Evolutionary conservation across 1,140 invertebrate species (phyloP).

Genomic region (Brachionus manjavacas): DNA sequence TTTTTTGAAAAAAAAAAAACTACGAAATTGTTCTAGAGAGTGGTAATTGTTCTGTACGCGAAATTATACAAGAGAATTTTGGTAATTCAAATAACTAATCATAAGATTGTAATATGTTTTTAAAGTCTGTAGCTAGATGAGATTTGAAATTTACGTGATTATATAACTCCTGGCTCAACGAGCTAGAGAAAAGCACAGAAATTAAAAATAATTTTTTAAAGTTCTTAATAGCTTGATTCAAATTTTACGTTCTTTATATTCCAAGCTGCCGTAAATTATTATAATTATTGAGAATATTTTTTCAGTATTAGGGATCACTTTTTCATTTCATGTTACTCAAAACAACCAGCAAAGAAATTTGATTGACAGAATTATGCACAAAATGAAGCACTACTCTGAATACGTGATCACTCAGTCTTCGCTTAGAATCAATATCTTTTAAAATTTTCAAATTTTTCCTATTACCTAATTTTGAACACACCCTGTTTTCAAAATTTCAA

Average conservation of each 20-base stretch:
- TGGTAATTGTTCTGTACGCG: not conserved
- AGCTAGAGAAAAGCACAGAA: not conserved
- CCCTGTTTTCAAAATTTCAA: not conserved
- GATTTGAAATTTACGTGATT: not conserved
- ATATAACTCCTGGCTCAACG: not conserved
- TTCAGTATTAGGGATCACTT: not conserved
- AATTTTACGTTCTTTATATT: constrained; percentile 14
- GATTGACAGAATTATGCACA: not conserved
- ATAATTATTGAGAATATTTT: not conserved
- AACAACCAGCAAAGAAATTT: not conserved
- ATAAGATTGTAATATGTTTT: constrained; percentile 26
- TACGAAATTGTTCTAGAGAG: not conserved
- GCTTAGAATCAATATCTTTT: not conserved
- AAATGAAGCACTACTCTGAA: not conserved
- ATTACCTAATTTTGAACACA: not conserved
- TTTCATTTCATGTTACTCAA: not conserved
- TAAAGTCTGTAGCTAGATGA: not conserved
- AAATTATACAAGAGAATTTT: not conserved
- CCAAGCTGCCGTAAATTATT: constrained; percentile 9
- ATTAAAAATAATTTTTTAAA: not conserved
- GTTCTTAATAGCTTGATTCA: not conserved
- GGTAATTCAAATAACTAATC: constrained; percentile 1
- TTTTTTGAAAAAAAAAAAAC: not conserved
- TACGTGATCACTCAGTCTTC: not conserved
- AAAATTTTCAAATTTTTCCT: not conserved